Evolutionary conservation across 2,797 vertebrate genomes (phyloP).

Genomic region (Brotula barbata): DNA sequence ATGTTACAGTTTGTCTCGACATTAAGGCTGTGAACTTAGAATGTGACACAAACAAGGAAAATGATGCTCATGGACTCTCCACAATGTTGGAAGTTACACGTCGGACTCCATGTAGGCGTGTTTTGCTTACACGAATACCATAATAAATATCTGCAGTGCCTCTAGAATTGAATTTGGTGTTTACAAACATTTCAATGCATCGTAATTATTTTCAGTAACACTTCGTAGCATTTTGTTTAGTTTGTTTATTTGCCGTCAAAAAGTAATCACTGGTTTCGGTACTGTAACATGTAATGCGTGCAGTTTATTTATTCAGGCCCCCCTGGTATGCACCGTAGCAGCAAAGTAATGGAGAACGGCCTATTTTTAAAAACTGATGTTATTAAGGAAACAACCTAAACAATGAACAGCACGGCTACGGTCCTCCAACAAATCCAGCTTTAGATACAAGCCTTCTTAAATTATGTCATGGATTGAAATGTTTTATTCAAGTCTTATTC

Average conservation of each 20-base stretch:
- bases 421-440: conserved; percentile 1
- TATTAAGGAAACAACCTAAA: conserved; percentile 16
- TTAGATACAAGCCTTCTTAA: conserved; percentile 4
- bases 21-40: not conserved
- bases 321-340: conserved; percentile 17
- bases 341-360: conserved; percentile 5
- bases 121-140: no score
- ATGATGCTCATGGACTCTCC: no score
- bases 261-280: no score
- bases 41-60: not conserved
- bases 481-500: conserved; percentile 14
- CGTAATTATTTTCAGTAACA: no score
- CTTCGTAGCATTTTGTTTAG: no score
- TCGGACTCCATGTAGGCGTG: no score
- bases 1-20: conserved; percentile 13
- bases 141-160: no score
- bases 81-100: no score
- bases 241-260: no score
- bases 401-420: conserved; percentile 12
- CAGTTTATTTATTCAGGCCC: conserved; percentile 18
- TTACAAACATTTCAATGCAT: no score
- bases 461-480: not conserved
- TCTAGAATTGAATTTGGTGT: no score
- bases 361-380: conserved; percentile 28
- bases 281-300: no score